Conservation (phyloP, 2,797 vertebrate species). For the Hippocampus kuda region DNA sequence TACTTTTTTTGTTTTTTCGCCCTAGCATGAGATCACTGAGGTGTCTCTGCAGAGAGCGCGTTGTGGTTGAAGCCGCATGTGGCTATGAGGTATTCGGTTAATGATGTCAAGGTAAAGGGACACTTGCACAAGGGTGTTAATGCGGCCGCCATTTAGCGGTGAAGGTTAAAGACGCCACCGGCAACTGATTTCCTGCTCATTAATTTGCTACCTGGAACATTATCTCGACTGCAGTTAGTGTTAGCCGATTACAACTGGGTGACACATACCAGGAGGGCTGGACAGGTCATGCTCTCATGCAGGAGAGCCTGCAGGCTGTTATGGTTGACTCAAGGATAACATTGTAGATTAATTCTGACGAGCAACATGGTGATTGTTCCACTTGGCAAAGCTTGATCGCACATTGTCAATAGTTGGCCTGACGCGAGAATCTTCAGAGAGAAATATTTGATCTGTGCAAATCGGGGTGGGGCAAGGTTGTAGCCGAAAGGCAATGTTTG, state of each 20-base stretch:
- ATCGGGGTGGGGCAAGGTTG: neutral
- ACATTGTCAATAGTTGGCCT: neutral
- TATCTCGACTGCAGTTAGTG: constrained; percentile 35
- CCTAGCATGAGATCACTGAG: neutral
- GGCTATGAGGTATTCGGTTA: constrained; percentile 26
- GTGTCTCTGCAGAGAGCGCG: neutral
- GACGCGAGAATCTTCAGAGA: neutral
- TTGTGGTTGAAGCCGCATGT: constrained; percentile 8
- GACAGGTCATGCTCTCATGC: neutral
- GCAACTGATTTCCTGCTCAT: constrained; percentile 53
- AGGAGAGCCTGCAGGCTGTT: neutral
- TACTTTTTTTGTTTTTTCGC: neutral
- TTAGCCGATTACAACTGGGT: constrained; percentile 15
- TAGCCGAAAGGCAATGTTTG: constrained; percentile 2
- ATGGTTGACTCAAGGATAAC: neutral
- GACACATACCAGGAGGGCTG: constrained; percentile 23
- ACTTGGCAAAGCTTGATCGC: neutral
- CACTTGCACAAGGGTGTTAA: constrained; percentile 21
- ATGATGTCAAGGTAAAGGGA: constrained; percentile 43
- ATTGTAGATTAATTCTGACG: neutral
- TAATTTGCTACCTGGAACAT: constrained; percentile 39
- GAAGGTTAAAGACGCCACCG: constrained; percentile 48
- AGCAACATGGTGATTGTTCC: neutral
- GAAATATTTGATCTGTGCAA: neutral
- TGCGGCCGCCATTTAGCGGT: constrained; percentile 8